Base-by-base conservation (phyloP, 2,113 vertebrate species). In the Athene noctua region DNA sequence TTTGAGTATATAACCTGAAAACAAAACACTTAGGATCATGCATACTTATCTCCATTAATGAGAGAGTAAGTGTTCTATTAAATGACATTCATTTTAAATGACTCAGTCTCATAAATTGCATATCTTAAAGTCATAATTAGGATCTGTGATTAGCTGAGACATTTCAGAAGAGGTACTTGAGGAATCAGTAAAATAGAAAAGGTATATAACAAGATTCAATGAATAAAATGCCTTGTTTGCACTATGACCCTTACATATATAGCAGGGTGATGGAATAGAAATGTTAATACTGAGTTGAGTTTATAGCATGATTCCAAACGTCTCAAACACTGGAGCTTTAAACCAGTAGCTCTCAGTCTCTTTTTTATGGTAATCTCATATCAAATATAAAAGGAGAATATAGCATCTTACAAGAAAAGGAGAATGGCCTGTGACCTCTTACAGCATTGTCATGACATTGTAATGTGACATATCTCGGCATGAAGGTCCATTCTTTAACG, bases 51-150 rank as follows among this genome's bases (percentile, higher is more conserved):
- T 70, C 51, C 2, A 1, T 18, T 96, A 95, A 95, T 68, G 84
- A 93, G 27, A 88, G 27, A 92, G 19, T 81, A 90, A 95, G 61
- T 75, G 51, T 90, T 87, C 68, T 90, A 46, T 78, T 92, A 93
- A 95, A 93, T 88, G 42, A 22, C 44, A 80, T 78, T 93, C 8
- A 86, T 91, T 94, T 90, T n/a, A 96, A 86, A 94, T 86, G 21
- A 51, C 65, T 86, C 38, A 75, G 61, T 74, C 83, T 81, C 86
- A 81, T 52, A 95, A 75, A 93, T 21, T 84, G 73, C 65, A 19
- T 89, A 89, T 71, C 65, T 87, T 92, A 79, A 90, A 88, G 40
- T 84, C 61, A 75, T 94, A 79, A 96, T 95, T 95, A 94, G 40
- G 9, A 57, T 61, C 90, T 90, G 46, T 92, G 92, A 93, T 97